Evolutionary conservation across 2,113 vertebrate genomes (phyloP).

Genomic region (Dryoscopus gambensis): DNA sequence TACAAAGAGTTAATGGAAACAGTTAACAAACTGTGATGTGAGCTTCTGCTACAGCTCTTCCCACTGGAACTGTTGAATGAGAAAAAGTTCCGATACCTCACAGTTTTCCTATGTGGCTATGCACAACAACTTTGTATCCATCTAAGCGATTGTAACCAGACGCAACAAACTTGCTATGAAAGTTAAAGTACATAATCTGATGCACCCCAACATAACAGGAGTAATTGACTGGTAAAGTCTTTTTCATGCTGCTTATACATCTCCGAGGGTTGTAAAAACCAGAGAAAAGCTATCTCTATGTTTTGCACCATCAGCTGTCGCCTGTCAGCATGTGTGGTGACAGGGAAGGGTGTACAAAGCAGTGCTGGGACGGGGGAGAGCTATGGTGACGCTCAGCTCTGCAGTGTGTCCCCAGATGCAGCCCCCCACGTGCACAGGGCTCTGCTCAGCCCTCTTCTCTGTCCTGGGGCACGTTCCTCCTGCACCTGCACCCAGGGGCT

Average conservation of each 20-base stretch:
- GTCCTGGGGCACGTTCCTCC: neutral
- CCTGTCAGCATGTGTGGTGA: neutral
- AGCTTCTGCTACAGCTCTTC: neutral
- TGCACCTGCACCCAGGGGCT: neutral
- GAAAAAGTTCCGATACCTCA: neutral
- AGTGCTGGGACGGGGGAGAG: neutral
- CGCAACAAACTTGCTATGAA: neutral
- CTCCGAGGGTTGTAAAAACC: neutral
- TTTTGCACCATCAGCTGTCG: neutral
- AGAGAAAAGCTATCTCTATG: neutral
- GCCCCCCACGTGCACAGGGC: rapidly evolving
- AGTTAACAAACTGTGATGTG: neutral
- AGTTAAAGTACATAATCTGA: neutral
- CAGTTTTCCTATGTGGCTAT: neutral
- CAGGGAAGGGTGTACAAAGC: neutral
- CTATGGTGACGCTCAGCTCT: rapidly evolving
- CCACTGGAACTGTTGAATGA: neutral
- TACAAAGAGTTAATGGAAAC: neutral
- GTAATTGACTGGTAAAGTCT: neutral
- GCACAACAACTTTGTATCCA: neutral
- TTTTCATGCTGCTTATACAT: neutral
- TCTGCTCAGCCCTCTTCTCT: neutral
- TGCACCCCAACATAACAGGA: neutral
- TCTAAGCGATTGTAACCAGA: neutral
- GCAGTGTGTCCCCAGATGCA: rapidly evolving